phyloP scores from a whole-genome alignment of 2,797 vertebrate genomes.

The Diceros bicornis region DNA sequence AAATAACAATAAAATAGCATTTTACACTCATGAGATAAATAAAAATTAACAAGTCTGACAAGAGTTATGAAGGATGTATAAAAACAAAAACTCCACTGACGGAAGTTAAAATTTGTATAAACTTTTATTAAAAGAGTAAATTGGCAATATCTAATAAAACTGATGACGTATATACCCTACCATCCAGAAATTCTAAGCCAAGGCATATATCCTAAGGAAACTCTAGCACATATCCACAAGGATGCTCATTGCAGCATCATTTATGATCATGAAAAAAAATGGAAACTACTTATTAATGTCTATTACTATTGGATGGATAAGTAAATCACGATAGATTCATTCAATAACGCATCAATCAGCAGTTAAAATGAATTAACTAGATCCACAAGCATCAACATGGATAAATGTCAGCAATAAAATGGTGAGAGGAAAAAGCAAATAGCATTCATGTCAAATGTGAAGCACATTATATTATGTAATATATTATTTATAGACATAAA shows the following conservation, averaged over 20 bases:
- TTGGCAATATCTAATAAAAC: constrained; percentile 21
- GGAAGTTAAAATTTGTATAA: constrained; percentile 16
- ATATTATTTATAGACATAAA: constrained; percentile 1
- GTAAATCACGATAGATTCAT: background rate
- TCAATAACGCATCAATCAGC: background rate
- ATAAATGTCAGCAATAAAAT: constrained; percentile 21
- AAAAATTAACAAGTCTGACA: constrained; percentile 2
- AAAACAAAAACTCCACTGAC: constrained; percentile 4
- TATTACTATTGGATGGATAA: background rate
- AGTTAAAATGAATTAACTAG: background rate
- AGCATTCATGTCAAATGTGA: background rate
- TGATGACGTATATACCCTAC: background rate
- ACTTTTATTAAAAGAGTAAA: background rate
- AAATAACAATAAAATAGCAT: background rate
- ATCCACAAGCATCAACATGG: background rate
- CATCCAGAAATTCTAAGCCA: background rate
- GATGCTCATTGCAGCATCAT: background rate
- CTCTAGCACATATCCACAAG: background rate
- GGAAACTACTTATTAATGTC: background rate
- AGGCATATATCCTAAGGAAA: background rate
- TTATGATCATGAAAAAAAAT: background rate
- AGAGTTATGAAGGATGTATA: background rate
- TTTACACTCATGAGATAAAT: background rate
- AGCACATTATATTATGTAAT: background rate
- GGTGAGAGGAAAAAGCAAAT: background rate